phyloP scores from a whole-genome alignment of 1,140 invertebrate genomes.

The Cecropterus lyciades region DNA sequence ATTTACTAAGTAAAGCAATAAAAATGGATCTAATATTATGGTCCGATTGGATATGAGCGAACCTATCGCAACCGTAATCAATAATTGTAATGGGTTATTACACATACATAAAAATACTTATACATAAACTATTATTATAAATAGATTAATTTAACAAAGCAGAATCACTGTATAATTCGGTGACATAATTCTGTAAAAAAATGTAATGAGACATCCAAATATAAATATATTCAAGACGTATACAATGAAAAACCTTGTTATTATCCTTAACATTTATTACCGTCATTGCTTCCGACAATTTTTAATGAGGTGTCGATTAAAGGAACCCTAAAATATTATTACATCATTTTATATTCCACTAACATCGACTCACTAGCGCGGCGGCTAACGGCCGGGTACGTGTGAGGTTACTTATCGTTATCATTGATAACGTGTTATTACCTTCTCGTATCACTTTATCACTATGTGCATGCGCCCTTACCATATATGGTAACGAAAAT shows the following conservation, averaged over 20 bases:
- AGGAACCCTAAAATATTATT: conserved; percentile 3
- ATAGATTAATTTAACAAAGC: too few species aligned
- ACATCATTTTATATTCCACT: conserved; percentile 6
- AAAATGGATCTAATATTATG: too few species aligned
- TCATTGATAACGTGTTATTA: conserved; percentile 54
- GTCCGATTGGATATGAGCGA: too few species aligned
- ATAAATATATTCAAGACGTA: too few species aligned
- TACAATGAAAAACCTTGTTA: neutral
- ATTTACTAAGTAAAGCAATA: too few species aligned
- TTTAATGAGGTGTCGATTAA: conserved; percentile 1
- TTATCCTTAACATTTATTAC: neutral
- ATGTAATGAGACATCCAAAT: too few species aligned
- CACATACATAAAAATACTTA: too few species aligned
- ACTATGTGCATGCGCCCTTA: conserved; percentile 61
- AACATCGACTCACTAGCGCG: conserved; percentile 12
- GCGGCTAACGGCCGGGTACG: neutral
- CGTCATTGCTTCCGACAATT: neutral
- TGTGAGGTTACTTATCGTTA: conserved; percentile 38
- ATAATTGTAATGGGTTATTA: too few species aligned
- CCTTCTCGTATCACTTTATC: conserved; percentile 66
- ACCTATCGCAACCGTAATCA: too few species aligned
- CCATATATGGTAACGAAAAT: conserved; percentile 81
- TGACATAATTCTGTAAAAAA: too few species aligned
- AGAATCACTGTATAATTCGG: too few species aligned
- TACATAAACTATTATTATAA: too few species aligned